These are phyloP conservation scores for Aphelocoma coerulescens DNA, from an alignment of 2,113 vertebrate species.

Conservation along the genomic window DNA sequence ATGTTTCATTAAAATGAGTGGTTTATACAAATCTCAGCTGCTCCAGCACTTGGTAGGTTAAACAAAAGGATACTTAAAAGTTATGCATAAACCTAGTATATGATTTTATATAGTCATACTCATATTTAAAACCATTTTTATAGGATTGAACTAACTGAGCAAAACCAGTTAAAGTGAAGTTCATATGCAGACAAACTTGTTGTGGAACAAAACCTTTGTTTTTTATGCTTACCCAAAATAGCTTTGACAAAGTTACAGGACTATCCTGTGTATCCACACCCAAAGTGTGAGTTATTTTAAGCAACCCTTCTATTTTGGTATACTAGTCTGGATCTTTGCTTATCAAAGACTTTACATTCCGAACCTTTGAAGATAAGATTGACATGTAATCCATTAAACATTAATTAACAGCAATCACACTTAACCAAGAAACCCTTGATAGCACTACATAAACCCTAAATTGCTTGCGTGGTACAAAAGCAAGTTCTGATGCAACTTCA, in stretches of 20 bases:
- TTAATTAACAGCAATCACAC: neutral
- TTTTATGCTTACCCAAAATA: slow-evolving; percentile 2
- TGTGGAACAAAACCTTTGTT: neutral
- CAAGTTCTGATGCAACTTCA: neutral
- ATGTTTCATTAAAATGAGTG: neutral
- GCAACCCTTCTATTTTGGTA: neutral
- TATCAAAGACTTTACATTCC: neutral
- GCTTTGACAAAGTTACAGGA: neutral
- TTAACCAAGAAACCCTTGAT: neutral
- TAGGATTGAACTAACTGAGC: neutral
- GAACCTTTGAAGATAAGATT: neutral
- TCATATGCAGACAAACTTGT: neutral
- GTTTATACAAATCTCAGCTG: neutral
- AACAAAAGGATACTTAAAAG: neutral
- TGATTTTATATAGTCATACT: neutral
- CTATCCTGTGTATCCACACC: neutral
- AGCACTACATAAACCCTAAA: neutral
- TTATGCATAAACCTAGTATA: neutral
- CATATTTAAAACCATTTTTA: neutral
- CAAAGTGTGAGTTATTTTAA: neutral
- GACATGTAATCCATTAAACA: neutral
- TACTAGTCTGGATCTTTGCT: neutral
- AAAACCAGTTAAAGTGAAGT: neutral
- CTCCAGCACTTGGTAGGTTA: neutral
- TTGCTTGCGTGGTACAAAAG: neutral